Conservation (phyloP, 1,140 invertebrate species). For the Eumaeus atala region DNA sequence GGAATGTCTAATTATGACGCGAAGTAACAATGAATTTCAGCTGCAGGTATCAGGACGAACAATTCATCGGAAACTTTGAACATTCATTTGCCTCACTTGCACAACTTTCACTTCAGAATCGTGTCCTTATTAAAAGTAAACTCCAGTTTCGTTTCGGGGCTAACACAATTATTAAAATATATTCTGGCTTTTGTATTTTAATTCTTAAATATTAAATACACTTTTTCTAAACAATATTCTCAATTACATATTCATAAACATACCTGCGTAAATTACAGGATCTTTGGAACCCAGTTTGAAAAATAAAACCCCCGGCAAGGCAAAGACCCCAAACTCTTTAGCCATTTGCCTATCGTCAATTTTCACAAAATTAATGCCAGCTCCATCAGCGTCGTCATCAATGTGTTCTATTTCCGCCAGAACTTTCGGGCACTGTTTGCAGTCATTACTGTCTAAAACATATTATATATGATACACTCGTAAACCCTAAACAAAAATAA, state of each 20-base stretch:
- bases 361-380: constrained; percentile 95
- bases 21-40: no score
- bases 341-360: constrained; percentile 91
- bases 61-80: no score
- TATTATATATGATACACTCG: constrained; percentile 63
- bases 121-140: no score
- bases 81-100: no score
- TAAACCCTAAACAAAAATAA: constrained; percentile 14
- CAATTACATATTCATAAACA: background rate
- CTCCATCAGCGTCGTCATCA: constrained; percentile 93
- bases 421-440: constrained; percentile 93
- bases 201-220: no score
- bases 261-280: constrained; percentile 94
- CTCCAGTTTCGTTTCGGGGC: no score
- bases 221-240: no score
- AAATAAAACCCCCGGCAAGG: constrained; percentile 91
- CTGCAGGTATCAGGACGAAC: no score
- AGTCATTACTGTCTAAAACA: constrained; percentile 92
- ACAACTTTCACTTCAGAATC: no score
- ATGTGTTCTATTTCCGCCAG: constrained; percentile 93
- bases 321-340: constrained; percentile 90
- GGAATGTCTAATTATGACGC: no score
- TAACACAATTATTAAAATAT: no score
- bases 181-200: no score
- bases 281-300: constrained; percentile 92